These are phyloP conservation scores for Amblyraja radiata DNA, from an alignment of 2,797 vertebrate genomes.

Conservation along the genomic window DNA sequence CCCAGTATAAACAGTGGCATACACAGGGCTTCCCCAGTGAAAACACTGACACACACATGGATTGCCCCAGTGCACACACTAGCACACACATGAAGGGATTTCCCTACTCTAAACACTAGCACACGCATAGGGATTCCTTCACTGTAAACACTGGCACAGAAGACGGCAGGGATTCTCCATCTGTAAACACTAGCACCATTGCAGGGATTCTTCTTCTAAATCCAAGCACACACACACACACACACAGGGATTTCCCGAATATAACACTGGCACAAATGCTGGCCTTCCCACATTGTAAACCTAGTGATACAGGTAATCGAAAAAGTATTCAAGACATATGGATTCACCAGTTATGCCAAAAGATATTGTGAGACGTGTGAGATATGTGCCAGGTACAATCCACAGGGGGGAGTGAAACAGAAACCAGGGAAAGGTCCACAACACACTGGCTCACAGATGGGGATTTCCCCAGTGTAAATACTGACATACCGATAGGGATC, in stretches of 20 bases:
- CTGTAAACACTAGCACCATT: neutral
- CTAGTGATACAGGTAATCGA: too few species aligned
- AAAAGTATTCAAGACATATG: too few species aligned
- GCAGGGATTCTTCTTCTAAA: too few species aligned
- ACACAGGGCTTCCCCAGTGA: neutral
- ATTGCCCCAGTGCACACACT: neutral
- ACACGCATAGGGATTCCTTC: neutral
- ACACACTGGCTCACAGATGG: neutral
- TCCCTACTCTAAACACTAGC: neutral
- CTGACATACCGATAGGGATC: neutral
- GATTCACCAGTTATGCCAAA: too few species aligned
- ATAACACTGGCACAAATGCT: neutral
- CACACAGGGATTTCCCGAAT: neutral
- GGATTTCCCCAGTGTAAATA: too few species aligned
- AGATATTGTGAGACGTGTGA: too few species aligned
- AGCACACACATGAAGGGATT: neutral
- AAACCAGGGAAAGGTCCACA: too few species aligned
- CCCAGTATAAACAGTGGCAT: neutral
- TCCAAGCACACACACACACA: too few species aligned
- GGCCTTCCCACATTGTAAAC: neutral
- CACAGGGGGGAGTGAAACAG: too few species aligned
- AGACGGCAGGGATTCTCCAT: too few species aligned
- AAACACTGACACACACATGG: neutral
- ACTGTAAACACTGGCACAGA: neutral
- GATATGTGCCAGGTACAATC: too few species aligned